Evolutionary conservation across 2,888 invertebrate species (phyloP).

Genomic region (Mycalesis mineus): DNA sequence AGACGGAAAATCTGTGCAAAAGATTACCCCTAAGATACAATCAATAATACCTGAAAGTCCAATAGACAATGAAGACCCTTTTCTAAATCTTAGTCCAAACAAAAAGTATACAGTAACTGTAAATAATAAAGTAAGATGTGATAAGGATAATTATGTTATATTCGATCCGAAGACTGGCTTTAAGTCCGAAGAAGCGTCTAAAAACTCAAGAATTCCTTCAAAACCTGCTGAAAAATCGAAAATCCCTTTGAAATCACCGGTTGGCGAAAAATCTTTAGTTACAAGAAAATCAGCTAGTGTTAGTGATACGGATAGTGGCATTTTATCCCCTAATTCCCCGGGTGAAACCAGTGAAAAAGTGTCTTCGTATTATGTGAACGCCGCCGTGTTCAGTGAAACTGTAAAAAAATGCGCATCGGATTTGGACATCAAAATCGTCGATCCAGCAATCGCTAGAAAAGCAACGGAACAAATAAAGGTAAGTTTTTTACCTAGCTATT

Average conservation of each 20-base stretch:
- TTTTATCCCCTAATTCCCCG: conserved; percentile 80
- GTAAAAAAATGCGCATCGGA: conserved; percentile 54
- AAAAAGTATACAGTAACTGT: conserved; percentile 75
- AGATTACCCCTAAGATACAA: conserved; percentile 72
- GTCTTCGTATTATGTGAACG: conserved; percentile 61
- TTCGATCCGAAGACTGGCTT: conserved; percentile 74
- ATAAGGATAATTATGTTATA: conserved; percentile 75
- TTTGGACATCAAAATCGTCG: conserved; percentile 63
- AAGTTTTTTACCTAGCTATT: conserved; percentile 41
- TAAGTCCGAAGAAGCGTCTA: conserved; percentile 46
- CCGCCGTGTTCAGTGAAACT: conserved; percentile 59
- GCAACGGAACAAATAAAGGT: conserved; percentile 73
- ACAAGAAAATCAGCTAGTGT: conserved; percentile 63
- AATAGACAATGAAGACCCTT: conserved; percentile 69
- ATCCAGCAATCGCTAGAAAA: conserved; percentile 65
- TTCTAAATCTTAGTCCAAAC: conserved; percentile 70
- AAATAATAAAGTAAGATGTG: conserved; percentile 72
- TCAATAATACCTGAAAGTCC: conserved; percentile 75
- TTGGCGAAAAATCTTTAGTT: conserved; percentile 50
- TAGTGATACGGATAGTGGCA: conserved; percentile 82
- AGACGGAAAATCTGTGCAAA: conserved; percentile 67
- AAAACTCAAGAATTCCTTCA: conserved; percentile 48
- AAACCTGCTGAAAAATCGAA: conserved; percentile 58
- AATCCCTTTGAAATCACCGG: conserved; percentile 56
- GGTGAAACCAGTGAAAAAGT: conserved; percentile 68